A percentile compares a stretch with the other conserved stretches of the same genome.
Evolutionary conservation across 2,888 invertebrate genomes (phyloP).

Genomic region (Trachelus iudaicus): DNA sequence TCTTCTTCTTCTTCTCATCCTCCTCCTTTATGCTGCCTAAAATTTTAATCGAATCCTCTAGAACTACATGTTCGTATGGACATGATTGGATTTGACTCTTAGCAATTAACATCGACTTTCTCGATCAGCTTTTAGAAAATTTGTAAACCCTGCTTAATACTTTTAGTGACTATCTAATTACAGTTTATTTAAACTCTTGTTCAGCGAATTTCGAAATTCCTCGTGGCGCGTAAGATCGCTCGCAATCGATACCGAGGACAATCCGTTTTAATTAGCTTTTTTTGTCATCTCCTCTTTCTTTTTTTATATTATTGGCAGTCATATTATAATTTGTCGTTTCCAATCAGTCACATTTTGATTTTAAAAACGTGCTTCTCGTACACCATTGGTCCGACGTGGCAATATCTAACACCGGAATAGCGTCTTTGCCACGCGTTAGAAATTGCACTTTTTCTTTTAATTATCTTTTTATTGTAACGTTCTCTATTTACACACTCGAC

Average conservation of each 20-base stretch:
- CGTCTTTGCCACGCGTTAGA: conserved; percentile 44
- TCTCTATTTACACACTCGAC: conserved; percentile 35
- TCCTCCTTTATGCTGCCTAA: background rate
- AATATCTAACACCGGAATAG: conserved; percentile 28
- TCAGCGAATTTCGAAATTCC: background rate
- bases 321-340: conserved; percentile 41
- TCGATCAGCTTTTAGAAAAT: conserved; percentile 39
- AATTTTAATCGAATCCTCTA: conserved; percentile 20
- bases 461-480: conserved; percentile 30
- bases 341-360: conserved; percentile 48
- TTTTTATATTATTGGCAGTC: conserved; percentile 47
- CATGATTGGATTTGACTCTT: conserved; percentile 24
- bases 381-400: conserved; percentile 35
- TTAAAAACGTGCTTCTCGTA: conserved; percentile 18
- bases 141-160: conserved; percentile 44
- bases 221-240: conserved; percentile 11
- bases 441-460: conserved; percentile 52
- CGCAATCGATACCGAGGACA: conserved; percentile 28
- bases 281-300: conserved; percentile 8
- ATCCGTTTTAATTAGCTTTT: conserved; percentile 29
- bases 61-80: conserved; percentile 26
- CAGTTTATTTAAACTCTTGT: conserved; percentile 27
- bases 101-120: conserved; percentile 30
- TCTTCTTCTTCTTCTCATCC: background rate
- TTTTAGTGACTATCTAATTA: conserved; percentile 39